phyloP scores from a whole-genome alignment of 2,113 vertebrate species.

The Rhynchomys soricoides region DNA sequence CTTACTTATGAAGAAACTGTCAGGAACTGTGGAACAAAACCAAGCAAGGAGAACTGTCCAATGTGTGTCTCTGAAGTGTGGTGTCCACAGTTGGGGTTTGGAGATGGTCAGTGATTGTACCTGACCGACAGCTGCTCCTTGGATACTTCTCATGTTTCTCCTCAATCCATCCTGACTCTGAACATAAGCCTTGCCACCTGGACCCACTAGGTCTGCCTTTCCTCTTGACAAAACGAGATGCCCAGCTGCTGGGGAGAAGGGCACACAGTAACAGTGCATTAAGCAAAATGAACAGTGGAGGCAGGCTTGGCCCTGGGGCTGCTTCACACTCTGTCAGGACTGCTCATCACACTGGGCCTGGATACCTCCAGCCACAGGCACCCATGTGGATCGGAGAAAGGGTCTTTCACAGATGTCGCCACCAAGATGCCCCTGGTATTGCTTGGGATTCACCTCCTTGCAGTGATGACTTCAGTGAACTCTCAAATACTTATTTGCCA shows the following conservation, averaged over 20 bases:
- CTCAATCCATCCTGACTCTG: background rate
- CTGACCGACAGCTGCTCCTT: background rate
- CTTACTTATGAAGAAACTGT: background rate
- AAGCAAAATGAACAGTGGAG: background rate
- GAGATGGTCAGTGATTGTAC: background rate
- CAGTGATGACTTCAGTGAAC: background rate
- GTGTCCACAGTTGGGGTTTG: background rate
- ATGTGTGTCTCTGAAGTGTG: background rate
- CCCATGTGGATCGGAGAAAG: background rate
- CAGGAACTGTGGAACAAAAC: background rate
- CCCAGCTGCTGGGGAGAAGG: background rate
- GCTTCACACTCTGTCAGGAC: background rate
- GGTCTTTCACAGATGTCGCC: no score
- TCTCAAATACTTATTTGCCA: background rate
- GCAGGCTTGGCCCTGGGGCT: background rate
- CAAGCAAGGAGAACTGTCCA: background rate
- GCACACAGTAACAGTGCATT: accelerated
- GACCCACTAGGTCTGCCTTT: background rate
- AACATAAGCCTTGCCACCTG: background rate
- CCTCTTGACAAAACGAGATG: background rate
- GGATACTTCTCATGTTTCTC: background rate
- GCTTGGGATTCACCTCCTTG: background rate
- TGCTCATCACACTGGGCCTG: background rate
- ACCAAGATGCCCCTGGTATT: background rate
- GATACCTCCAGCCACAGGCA: background rate